phyloP scores from a whole-genome alignment of 2,113 vertebrate genomes.

The Tragelaphus buxtoni region DNA sequence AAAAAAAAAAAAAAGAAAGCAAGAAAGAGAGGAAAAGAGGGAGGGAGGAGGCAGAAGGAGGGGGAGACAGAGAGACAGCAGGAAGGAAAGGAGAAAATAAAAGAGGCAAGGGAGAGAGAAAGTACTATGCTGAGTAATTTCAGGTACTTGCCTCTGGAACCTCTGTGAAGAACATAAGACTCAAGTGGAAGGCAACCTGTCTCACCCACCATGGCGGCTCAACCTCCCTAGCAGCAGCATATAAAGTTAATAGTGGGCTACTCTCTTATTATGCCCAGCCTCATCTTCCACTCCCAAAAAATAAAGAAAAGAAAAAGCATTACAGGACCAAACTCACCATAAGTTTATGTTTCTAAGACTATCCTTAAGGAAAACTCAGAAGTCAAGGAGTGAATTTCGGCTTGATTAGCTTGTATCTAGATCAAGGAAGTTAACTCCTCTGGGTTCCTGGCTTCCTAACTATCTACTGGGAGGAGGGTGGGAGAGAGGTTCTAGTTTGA shows the following conservation, averaged over 20 bases:
- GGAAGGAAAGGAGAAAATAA: neutral
- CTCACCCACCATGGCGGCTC: neutral
- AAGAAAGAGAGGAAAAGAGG: too few species aligned
- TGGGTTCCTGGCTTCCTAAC: neutral
- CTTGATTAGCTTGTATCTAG: neutral
- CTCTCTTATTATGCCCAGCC: neutral
- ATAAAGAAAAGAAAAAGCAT: neutral
- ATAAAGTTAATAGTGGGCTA: neutral
- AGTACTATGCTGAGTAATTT: constrained; percentile 23
- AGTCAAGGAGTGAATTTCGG: neutral
- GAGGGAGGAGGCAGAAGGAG: neutral
- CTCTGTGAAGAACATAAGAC: neutral
- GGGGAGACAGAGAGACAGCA: neutral
- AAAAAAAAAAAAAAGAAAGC: too few species aligned
- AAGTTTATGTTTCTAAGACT: neutral
- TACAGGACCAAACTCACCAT: neutral
- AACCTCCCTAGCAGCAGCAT: neutral
- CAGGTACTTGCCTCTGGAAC: neutral
- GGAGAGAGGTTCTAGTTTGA: neutral
- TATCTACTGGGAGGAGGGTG: neutral
- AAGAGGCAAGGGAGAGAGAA: neutral
- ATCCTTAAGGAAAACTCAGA: neutral
- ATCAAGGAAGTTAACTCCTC: neutral
- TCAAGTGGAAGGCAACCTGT: neutral
- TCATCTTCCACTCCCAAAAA: neutral